A percentile compares a stretch with the other conserved stretches of the same genome.
phyloP scores from a whole-genome alignment of 2,888 invertebrate species.

The Zaprionus obscuricornis region DNA sequence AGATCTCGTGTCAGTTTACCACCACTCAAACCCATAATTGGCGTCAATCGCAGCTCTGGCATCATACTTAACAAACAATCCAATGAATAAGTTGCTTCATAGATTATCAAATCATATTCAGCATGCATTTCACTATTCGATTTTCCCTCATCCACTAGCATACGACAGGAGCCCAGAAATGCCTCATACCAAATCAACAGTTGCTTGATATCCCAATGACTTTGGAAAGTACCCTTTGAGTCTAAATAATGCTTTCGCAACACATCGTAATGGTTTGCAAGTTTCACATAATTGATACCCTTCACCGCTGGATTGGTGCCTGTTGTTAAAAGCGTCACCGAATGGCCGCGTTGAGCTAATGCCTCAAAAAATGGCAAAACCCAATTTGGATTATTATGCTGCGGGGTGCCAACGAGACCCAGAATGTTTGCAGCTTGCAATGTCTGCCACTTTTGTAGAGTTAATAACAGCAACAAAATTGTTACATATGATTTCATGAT shows the following conservation, averaged over 20 bases:
- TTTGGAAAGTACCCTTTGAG: conserved; percentile 1
- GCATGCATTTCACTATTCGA: background rate
- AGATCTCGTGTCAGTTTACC: conserved; percentile 55
- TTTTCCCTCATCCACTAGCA: conserved; percentile 4
- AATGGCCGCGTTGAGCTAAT: conserved; percentile 50
- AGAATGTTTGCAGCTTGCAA: conserved; percentile 53
- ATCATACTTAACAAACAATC: conserved; percentile 42
- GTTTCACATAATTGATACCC: conserved; percentile 4
- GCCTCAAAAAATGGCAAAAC: conserved; percentile 45
- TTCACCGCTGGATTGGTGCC: background rate
- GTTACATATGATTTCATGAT: conserved; percentile 29
- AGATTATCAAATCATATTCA: conserved; percentile 53
- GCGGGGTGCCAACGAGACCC: conserved; percentile 49
- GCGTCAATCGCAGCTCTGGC: conserved; percentile 1
- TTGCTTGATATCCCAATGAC: conserved; percentile 34
- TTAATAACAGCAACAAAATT: conserved; percentile 6
- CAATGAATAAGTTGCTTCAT: conserved; percentile 49
- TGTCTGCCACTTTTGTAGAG: conserved; percentile 43
- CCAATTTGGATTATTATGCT: conserved; percentile 61
- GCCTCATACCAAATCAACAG: conserved; percentile 64
- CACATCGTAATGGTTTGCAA: conserved; percentile 48
- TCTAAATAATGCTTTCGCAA: conserved; percentile 42
- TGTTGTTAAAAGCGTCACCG: conserved; percentile 41
- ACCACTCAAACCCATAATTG: conserved; percentile 55
- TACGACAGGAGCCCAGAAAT: conserved; percentile 47